Evolutionary conservation across 1,140 invertebrate species (phyloP), one percentile per base, ranked within the genome.

Genomic region (Luehdorfia chinensis): DNA sequence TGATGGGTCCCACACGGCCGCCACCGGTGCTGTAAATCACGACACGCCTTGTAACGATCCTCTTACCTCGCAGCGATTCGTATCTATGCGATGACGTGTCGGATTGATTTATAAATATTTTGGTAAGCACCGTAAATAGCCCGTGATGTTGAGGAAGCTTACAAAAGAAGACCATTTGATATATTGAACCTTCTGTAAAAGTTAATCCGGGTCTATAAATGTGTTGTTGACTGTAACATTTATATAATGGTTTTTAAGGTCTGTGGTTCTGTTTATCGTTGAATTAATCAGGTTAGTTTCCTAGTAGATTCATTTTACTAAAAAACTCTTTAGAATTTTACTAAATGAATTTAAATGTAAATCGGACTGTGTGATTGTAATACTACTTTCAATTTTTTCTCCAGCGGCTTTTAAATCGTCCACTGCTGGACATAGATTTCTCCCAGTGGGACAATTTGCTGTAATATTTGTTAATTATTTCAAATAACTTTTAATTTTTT

Each of bases 1-100:
- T 36, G 61, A 74, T 62, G 47, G 52, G 39, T 62, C 64, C 55
- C 66, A 59, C 50, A 57, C 55, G 52, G 52, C 19, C 2, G 19
- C 53, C 45, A 45, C 52, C 33, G 33, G 37, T 4, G 23, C 37
- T 46, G 44, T 53, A 39, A 41, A 54, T 67, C 63, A 67, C 46
- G 50, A 36, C 64, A 50, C 52, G 51, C 55, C 51, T 63, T 33
- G 15, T 19, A 36, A 36, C 33, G 33, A 33, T 34, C 18, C 31
- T 19, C 16, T n/a, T 16, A 36, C 9, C 19, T 36, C 33, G 15
- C 18, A 21, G 1, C 15, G n/a, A 16, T 2, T 2, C 2, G 28
- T 61, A 48, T 41, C 44, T 36, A 50, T 48, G 57, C 46, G 36
- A 32, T 36, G 33, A 30, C 37, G 44, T 31, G 1, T 4, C 33